phyloP scores from a whole-genome alignment of 2,113 vertebrate species.

The Engraulis encrasicolus region DNA sequence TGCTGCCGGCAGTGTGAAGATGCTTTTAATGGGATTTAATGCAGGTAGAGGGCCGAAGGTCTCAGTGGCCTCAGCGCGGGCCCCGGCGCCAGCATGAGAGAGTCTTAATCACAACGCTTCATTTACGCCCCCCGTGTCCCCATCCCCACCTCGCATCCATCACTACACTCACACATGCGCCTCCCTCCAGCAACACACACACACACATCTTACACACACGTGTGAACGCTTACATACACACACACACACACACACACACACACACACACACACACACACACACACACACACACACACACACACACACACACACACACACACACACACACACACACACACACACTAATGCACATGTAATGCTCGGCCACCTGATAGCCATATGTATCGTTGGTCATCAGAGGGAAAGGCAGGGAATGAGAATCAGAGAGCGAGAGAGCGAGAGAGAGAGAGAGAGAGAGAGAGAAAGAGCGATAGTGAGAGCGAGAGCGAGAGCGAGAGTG shows the following conservation, averaged over 20 bases:
- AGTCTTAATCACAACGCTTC: constrained; percentile 53
- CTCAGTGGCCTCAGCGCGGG: constrained; percentile 48
- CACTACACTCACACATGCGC: constrained; percentile 24
- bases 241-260: no score
- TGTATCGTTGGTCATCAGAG: not conserved
- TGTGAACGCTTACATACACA: no score
- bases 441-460: constrained; percentile 50
- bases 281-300: no score
- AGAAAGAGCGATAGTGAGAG: constrained; percentile 31
- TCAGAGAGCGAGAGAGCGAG: constrained; percentile 46
- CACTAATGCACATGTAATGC: not conserved
- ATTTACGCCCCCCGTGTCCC: constrained; percentile 46
- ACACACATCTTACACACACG: no score
- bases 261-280: not conserved
- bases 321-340: not conserved
- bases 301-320: no score
- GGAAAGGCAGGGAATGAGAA: not conserved
- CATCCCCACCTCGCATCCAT: constrained; percentile 44
- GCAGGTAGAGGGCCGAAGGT: constrained; percentile 57
- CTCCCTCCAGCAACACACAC: no score
- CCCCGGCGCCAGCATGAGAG: constrained; percentile 50
- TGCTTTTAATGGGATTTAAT: constrained; percentile 65
- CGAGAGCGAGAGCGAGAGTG: constrained; percentile 38
- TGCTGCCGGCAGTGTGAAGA: constrained; percentile 56
- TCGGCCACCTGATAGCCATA: not conserved